Base-by-base conservation (phyloP, 2,113 vertebrate species). In the Laticauda laticaudata region DNA sequence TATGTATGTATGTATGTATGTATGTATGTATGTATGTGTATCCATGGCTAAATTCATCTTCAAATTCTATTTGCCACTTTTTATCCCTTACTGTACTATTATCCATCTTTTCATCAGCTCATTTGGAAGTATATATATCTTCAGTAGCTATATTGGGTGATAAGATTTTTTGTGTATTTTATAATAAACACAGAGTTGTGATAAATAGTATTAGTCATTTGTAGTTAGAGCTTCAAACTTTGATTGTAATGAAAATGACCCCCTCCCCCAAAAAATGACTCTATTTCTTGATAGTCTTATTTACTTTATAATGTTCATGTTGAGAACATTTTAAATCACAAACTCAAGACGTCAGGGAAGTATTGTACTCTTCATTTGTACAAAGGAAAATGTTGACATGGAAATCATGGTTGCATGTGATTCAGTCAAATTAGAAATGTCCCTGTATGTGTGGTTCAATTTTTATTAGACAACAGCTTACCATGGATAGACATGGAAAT, bases 281-380 rank as follows among this genome's bases (percentile, higher is more conserved):
- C 2, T 8, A 81, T 53, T 29, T 93, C 93, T 81, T 93, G 95
- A 95, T 94, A 59, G 95, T 90, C 94, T 96, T 97, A 96, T 93
- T 96, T 96, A 94, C 93, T 95, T 95, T 96, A 94, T 95, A 92
- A 94, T 87, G 94, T 56, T 93, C 69, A 96, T 93, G 56, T 75
- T 90, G 86, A 95, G 92, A 92, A 51, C 89, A 95, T 95, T 96
- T 92, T 51, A 53, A 94, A 94, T 94, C 24, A 1, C 89, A 95
- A 96, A 91, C 94, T 92, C 92, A 94, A 93, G 91, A 95, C 93
- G 96, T 95, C 90, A 95, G 61, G 56, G 87, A 94, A 29, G 92
- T 26, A 92, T 94, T 86, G 57, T 88, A 86, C 45, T 91, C 93
- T 93, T 81, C 81, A 69, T 0, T 88, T 94, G 94, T 95, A 96